Evolutionary conservation across 2,113 vertebrate species (phyloP), one percentile per base, ranked within the genome.

Genomic region (Menidia beryllina): DNA sequence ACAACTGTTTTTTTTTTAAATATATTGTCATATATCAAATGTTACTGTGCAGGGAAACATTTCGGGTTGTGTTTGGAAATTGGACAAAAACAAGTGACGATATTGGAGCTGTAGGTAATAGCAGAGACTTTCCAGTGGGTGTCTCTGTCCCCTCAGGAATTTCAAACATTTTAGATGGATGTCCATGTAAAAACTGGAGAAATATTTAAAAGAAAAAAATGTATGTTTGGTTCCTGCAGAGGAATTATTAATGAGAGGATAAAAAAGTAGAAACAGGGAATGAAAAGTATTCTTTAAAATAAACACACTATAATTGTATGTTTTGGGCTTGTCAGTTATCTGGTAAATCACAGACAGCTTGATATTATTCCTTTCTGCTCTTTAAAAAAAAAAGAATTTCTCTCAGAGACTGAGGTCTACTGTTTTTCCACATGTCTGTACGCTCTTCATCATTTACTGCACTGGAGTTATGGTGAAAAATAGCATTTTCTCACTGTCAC

Each of bases 91-190:
- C 23, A 8, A 4, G 30, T 30, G 30, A 30, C 8, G 8, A 34
- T 41, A 34, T 26, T 20, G 17, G 38, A 38, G 20, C 38, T 49
- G 57, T 61, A 52, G 67, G 88, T 69, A 83, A 49, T 25, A 24
- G 7, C 83, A 66, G 0, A 26, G 56, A 43, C 5, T 3, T 4
- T 63, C 91, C 92, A 91, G 77, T 20, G 52, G 89, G 90, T 71
- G 90, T 88, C 89, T 84, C 91, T 89, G 72, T 90, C 68, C 79
- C 59, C 77, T 78, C 84, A 91, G 26, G 25, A 41, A 85, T 78
- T 52, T 65, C 19, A 51, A 86, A 17, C 49, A 65, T 12, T 49
- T 15, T 26, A 23, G 54, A 38, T 13, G 30, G 23, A 53, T 55
- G 39, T 57, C 41, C 49, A 9, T 43, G 57, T 54, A 59, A 60